Evolutionary conservation across 2,113 vertebrate genomes (phyloP).

Genomic region (Arothron firmamentum): DNA sequence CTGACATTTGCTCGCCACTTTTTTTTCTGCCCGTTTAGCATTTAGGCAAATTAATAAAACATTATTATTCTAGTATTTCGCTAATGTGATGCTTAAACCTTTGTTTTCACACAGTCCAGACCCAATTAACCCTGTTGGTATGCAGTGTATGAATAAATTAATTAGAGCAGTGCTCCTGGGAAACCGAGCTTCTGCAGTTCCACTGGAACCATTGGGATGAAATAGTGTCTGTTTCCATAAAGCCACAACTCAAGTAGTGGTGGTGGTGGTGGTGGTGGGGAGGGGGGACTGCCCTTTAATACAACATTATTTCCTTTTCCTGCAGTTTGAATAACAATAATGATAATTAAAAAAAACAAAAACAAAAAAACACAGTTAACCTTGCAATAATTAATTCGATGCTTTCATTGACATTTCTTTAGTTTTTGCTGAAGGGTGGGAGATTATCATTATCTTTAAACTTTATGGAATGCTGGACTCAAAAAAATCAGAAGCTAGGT

Average conservation of each 20-base stretch:
- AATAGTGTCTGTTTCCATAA: too few relatives aligned
- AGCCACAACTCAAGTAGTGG: too few relatives aligned
- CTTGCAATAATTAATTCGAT: too few relatives aligned
- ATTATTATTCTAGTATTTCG: constrained; percentile 28
- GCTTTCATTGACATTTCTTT: not conserved
- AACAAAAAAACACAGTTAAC: too few relatives aligned
- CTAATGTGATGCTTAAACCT: constrained; percentile 34
- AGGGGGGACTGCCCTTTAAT: constrained; percentile 30
- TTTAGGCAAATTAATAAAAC: constrained; percentile 41
- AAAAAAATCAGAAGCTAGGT: too few relatives aligned
- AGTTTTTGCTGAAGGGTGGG: constrained; percentile 8
- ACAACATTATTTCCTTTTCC: constrained; percentile 19
- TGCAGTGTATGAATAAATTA: constrained; percentile 30
- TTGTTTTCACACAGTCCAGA: constrained; percentile 15
- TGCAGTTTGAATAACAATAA: not conserved
- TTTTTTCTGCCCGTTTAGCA: constrained; percentile 26
- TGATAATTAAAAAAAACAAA: too few relatives aligned
- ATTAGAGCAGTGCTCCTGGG: constrained; percentile 48
- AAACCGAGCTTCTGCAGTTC: constrained; percentile 29
- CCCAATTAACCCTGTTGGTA: constrained; percentile 42
- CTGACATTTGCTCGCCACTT: constrained; percentile 5
- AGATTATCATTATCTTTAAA: too few relatives aligned
- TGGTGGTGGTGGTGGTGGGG: too few relatives aligned
- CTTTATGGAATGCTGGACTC: too few relatives aligned
- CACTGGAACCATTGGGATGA: not conserved